Percentiles rank a stretch among this genome's conserved stretches.
Conservation (phyloP, 1,140 invertebrate species). For the Cotesia glomerata region DNA sequence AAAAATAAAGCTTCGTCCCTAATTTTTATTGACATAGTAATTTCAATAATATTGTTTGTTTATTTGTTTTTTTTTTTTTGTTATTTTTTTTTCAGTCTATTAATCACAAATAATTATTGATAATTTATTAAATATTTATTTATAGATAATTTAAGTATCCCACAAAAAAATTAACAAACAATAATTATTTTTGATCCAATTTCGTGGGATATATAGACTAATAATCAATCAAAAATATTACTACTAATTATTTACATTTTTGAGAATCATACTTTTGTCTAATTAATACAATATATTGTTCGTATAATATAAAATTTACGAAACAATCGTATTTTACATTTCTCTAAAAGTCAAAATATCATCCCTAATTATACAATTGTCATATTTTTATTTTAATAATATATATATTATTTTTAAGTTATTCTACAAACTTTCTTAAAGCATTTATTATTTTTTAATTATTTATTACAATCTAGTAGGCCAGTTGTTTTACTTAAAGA, state of each 20-base stretch:
- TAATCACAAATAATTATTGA: conserved; percentile 14
- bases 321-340: not conserved
- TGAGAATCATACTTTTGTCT: not conserved
- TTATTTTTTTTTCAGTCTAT: conserved; percentile 10
- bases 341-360: conserved; percentile 37
- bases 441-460: conserved; percentile 18
- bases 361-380: conserved; percentile 26
- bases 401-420: not conserved
- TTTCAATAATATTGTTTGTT: conserved; percentile 27
- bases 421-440: conserved; percentile 25
- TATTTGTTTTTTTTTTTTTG: not conserved
- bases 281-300: not conserved
- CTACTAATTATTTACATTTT: not conserved
- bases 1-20: conserved; percentile 39
- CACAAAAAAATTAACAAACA: not conserved
- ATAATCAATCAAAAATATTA: no score
- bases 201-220: no score
- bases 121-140: not conserved
- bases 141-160: conserved; percentile 2
- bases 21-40: conserved; percentile 31
- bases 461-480: conserved; percentile 45
- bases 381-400: conserved; percentile 24
- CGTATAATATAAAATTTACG: not conserved
- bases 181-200: no score
- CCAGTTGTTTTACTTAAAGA: conserved; percentile 50